A percentile compares a stretch with the other conserved stretches of the same genome.
Conservation (phyloP, 2,113 vertebrate species). For the Microcebus jonahi region DNA sequence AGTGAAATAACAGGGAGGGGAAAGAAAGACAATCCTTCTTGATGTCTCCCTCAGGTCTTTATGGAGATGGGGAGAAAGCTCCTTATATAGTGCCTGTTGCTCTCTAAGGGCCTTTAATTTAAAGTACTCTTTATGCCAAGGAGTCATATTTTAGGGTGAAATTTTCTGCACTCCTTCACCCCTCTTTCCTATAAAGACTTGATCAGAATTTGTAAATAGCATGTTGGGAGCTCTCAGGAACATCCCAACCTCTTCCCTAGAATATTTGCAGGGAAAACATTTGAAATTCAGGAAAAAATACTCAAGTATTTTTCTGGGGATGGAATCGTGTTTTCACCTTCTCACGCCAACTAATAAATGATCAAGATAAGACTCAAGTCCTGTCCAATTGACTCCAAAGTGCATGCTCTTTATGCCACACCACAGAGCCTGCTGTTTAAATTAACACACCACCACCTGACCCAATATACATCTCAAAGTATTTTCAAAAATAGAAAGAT, state of each 20-base stretch:
- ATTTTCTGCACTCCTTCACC: too few species aligned
- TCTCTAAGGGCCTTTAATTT: too few species aligned
- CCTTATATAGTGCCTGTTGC: too few species aligned
- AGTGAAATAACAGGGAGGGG: too few species aligned
- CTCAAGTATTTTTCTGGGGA: neutral
- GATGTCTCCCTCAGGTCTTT: too few species aligned
- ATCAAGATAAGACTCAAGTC: neutral
- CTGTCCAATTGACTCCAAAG: neutral
- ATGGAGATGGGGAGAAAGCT: too few species aligned
- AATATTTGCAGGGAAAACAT: neutral
- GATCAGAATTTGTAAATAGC: neutral
- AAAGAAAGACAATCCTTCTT: too few species aligned
- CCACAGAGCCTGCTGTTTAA: neutral
- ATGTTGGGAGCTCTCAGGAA: neutral
- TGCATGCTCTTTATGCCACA: neutral
- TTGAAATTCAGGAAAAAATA: neutral
- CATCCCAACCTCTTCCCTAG: neutral
- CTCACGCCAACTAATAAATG: neutral
- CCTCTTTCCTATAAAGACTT: neutral
- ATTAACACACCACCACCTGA: neutral
- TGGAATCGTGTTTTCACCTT: neutral
- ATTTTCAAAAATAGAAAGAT: constrained; percentile 13
- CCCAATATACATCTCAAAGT: neutral
- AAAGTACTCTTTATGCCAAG: too few species aligned
- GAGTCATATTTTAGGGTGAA: too few species aligned